Percentiles rank a stretch among this genome's conserved stretches.
Conservation (phyloP, 2,888 invertebrate genomes). For the Bibio marci region DNA sequence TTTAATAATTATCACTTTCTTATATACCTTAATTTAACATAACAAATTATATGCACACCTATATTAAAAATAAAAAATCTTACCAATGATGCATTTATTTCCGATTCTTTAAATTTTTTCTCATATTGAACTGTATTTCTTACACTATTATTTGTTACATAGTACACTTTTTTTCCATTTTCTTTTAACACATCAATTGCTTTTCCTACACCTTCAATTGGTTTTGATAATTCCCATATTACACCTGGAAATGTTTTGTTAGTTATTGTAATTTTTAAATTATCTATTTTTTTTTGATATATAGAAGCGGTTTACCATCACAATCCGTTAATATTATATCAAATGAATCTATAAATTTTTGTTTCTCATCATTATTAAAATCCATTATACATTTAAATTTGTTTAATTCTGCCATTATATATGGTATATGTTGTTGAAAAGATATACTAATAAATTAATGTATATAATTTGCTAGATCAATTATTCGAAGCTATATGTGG, state of each 20-base stretch:
- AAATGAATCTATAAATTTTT: conserved; percentile 30
- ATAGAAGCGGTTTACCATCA: conserved; percentile 29
- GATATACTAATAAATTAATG: too few relatives aligned
- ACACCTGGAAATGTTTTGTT: conserved; percentile 26
- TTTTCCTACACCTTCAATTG: conserved; percentile 10
- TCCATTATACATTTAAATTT: conserved; percentile 16
- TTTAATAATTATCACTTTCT: too few relatives aligned
- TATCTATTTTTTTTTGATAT: background rate
- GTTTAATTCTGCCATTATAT: too few relatives aligned
- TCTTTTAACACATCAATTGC: conserved; percentile 20
- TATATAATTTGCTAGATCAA: too few relatives aligned
- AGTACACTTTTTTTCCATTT: conserved; percentile 26
- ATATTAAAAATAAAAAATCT: too few relatives aligned
- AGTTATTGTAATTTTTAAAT: background rate
- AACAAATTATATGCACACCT: too few relatives aligned
- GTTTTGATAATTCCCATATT: conserved; percentile 23
- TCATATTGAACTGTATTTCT: conserved; percentile 19
- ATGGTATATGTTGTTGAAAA: too few relatives aligned
- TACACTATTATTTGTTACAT: conserved; percentile 30
- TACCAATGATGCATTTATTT: conserved; percentile 18
- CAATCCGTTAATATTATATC: conserved; percentile 40
- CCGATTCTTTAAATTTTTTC: conserved; percentile 16
- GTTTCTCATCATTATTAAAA: conserved; percentile 18
- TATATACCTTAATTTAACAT: too few relatives aligned
- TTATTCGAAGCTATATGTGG: too few relatives aligned